Evolutionary conservation across 2,888 invertebrate species (phyloP), one percentile per base, ranked within the genome.

Genomic region (Xanthostigma xanthostigma): DNA sequence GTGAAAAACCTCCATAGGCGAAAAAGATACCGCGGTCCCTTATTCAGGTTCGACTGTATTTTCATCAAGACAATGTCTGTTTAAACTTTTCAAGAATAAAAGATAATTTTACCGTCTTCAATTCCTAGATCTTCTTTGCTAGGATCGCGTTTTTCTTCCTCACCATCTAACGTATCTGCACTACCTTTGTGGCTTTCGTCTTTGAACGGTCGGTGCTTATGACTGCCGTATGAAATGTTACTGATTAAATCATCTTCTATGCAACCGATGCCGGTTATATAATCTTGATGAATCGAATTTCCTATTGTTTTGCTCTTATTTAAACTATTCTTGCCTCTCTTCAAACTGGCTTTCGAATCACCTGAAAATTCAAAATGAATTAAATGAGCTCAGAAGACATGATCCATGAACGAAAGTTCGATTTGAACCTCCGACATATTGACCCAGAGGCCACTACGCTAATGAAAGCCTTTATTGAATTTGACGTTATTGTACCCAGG

Each of bases 161-260:
- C 86, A 10, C 71, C 70, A 57, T 90, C 86, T 65, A 88, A 76
- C 51, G 86, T 84, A 62, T 89, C 88, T 56, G 83, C 80, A 62
- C 90, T 89, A 52, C 88, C 88, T 72, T 89, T 90, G 66, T 91
- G 91, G 70, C 90, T 91, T 68, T 89, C 88, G 63, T 88, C 87
- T 72, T 89, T 89, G 64, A 84, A 88, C 53, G 84, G 81, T 62
- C 89, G 78, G 67, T 90, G 86, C 68, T 89, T 89, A 69, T 91
- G 90, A 68, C 91, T 91, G 60, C 90, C 90, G 64, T 90, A 90
- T 46, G 91, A 91, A 71, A 89, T 89, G 69, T 88, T 88, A 73
- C 90, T 91, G 61, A 82, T 81, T 64, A 81, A 81, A 68, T 84
- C 83, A 61, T 84, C 83, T 60, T 82, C 82, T 57, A 60, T 49